phyloP scores from a whole-genome alignment of 2,888 invertebrate species.

The Xestia xanthographa region DNA sequence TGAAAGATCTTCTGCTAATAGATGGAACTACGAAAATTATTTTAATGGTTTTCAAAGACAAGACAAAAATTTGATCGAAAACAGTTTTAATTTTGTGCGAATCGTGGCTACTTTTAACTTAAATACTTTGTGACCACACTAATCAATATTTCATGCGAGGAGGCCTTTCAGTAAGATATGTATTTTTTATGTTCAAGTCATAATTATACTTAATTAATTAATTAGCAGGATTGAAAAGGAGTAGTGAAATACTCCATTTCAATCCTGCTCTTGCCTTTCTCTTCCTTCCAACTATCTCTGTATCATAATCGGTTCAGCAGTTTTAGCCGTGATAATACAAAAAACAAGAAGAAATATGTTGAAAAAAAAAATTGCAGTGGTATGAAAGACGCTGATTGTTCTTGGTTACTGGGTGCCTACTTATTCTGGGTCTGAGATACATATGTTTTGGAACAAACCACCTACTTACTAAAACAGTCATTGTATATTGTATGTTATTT shows the following conservation, averaged over 20 bases:
- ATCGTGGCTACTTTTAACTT: background rate
- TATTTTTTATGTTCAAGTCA: background rate
- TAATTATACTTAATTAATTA: no score
- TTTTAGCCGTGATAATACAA: background rate
- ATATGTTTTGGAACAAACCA: conserved; percentile 18
- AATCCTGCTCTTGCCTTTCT: background rate
- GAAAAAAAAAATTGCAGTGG: background rate
- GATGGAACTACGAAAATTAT: background rate
- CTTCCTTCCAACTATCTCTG: background rate
- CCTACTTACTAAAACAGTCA: background rate
- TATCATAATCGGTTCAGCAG: background rate
- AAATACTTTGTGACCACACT: conserved; percentile 31
- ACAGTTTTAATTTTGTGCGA: background rate
- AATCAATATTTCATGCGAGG: conserved; percentile 8
- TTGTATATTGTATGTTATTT: conserved; percentile 21
- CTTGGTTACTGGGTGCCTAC: conserved; percentile 3
- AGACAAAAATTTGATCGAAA: background rate
- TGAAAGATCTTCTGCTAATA: background rate
- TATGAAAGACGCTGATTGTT: background rate
- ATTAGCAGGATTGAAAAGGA: no score
- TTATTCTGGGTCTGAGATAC: background rate
- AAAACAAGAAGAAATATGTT: background rate
- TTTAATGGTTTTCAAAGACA: background rate
- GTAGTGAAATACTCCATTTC: background rate
- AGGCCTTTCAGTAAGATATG: background rate